These are phyloP conservation scores for Hypomesus transpacificus DNA, from an alignment of 2,113 vertebrate genomes.

Conservation along the genomic window DNA sequence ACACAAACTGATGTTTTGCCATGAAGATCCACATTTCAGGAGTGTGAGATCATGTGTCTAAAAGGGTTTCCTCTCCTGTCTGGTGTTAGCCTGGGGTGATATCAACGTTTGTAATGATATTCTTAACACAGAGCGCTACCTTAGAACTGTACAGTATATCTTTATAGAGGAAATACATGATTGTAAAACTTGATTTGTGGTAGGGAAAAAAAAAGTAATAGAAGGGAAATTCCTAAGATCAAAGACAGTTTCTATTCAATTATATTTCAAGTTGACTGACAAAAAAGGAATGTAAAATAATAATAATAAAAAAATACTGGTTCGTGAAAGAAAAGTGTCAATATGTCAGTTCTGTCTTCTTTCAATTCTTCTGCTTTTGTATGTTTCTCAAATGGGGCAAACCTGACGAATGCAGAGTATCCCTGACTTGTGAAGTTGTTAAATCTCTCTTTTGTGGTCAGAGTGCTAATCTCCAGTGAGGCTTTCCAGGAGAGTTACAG, in stretches of 20 bases:
- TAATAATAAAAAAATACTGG: neutral
- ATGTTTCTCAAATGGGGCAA: slow-evolving; percentile 14
- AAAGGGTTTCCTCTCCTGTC: slow-evolving; percentile 7
- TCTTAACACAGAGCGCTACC: neutral
- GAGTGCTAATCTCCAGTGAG: slow-evolving; percentile 19
- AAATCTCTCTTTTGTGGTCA: slow-evolving; percentile 23
- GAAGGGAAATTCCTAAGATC: neutral
- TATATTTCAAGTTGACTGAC: neutral
- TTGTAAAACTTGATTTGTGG: slow-evolving; percentile 9
- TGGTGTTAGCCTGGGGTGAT: slow-evolving; percentile 14
- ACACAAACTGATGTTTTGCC: neutral
- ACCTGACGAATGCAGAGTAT: slow-evolving; percentile 20
- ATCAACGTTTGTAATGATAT: slow-evolving; percentile 15
- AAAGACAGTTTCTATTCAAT: slow-evolving; percentile 15
- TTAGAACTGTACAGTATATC: neutral
- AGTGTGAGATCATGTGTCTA: slow-evolving; percentile 7
- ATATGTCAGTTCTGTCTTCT: neutral
- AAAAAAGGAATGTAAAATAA: neutral
- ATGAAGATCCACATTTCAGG: slow-evolving; percentile 4
- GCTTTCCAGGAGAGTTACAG: slow-evolving; percentile 8
- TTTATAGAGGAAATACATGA: slow-evolving; percentile 4
- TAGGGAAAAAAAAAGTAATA: neutral
- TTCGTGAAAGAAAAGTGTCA: neutral
- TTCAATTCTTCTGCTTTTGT: slow-evolving; percentile 1
- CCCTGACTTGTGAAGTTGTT: slow-evolving; percentile 13